These are phyloP conservation scores for Ammodramus savannarum DNA, from an alignment of 2,113 vertebrate species.

Conservation along the genomic window DNA sequence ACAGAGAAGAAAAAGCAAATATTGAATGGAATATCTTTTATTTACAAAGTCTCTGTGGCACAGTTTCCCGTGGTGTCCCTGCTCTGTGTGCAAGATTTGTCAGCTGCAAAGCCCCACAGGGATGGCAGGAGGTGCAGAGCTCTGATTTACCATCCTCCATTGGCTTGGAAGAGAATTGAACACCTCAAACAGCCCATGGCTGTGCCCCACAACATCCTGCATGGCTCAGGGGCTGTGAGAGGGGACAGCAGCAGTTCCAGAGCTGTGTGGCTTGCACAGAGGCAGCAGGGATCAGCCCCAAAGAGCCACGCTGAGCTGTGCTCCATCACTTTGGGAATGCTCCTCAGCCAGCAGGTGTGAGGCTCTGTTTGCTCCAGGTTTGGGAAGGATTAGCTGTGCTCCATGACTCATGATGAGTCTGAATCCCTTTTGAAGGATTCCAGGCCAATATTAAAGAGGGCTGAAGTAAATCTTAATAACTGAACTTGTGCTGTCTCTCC, in stretches of 20 bases:
- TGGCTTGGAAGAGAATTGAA: background rate
- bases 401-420: background rate
- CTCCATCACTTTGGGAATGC: accelerated
- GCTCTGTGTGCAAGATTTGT: accelerated
- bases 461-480: background rate
- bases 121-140: background rate
- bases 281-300: background rate
- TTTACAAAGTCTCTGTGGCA: background rate
- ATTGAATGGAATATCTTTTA: background rate
- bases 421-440: constrained; percentile 23
- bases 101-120: background rate
- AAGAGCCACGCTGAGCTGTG: accelerated
- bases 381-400: constrained; percentile 24
- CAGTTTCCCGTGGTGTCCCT: background rate
- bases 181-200: background rate
- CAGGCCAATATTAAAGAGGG: background rate
- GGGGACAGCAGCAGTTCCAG: accelerated
- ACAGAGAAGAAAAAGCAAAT: background rate
- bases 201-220: accelerated
- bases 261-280: background rate
- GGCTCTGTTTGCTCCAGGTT: background rate
- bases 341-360: background rate
- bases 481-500: background rate
- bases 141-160: background rate
- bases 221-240: background rate